A percentile compares a stretch with the other conserved stretches of the same genome.
Evolutionary conservation across 2,888 invertebrate species (phyloP).

Genomic region (Scaptomyza caliginosa): DNA sequence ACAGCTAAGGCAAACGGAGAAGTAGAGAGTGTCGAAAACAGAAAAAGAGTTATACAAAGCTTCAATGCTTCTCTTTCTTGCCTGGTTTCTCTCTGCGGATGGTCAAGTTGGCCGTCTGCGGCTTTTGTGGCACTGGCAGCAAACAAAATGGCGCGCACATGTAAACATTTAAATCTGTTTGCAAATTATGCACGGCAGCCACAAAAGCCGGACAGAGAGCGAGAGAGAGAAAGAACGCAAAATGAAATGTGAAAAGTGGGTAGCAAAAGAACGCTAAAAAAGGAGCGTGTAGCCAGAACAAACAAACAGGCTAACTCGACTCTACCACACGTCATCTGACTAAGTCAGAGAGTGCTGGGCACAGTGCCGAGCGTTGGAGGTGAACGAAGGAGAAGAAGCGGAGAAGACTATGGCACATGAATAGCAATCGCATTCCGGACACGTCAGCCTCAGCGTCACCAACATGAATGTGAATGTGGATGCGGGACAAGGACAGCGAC

Average conservation of each 20-base stretch:
- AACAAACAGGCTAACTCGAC: conserved; percentile 9
- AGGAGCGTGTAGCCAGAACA: conserved; percentile 16
- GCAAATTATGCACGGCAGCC: conserved; percentile 69
- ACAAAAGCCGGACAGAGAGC: conserved; percentile 29
- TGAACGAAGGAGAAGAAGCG: background rate
- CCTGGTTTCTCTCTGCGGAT: background rate
- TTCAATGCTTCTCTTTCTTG: background rate
- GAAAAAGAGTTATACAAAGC: conserved; percentile 1
- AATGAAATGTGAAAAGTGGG: conserved; percentile 21
- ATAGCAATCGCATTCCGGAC: conserved; percentile 19
- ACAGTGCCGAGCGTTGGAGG: no score
- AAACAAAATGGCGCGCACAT: conserved; percentile 62
- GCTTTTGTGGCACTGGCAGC: conserved; percentile 40
- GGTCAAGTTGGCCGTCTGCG: conserved; percentile 21
- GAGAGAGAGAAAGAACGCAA: no score
- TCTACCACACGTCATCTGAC: conserved; percentile 3
- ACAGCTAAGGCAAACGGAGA: background rate
- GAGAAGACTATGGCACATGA: conserved; percentile 6
- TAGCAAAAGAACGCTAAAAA: conserved; percentile 6
- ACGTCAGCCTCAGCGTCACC: conserved; percentile 26
- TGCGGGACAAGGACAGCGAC: conserved; percentile 14
- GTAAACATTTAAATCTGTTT: conserved; percentile 71
- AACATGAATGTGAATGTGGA: background rate
- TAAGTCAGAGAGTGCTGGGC: background rate
- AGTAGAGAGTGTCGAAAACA: no score